phyloP scores from a whole-genome alignment of 2,888 invertebrate genomes.

The Gymnosoma rotundatum region DNA sequence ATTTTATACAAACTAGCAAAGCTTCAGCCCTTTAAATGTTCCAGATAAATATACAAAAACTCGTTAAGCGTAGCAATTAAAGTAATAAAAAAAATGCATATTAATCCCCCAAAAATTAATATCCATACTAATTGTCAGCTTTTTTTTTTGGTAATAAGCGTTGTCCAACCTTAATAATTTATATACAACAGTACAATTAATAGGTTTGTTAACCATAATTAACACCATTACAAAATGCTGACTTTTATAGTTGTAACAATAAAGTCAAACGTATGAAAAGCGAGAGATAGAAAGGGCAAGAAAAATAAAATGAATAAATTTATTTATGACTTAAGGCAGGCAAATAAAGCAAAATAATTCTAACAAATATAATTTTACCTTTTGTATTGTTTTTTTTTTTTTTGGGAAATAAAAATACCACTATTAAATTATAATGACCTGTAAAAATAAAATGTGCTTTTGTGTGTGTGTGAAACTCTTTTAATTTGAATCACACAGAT shows the following conservation, averaged over 20 bases:
- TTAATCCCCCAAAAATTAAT: slow-evolving; percentile 37
- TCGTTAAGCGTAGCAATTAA: not conserved
- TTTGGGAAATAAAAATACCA: slow-evolving; percentile 15
- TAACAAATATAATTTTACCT: slow-evolving; percentile 35
- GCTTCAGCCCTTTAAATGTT: not conserved
- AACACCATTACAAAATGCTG: slow-evolving; percentile 66
- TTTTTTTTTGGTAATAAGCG: not conserved
- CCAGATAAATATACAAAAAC: not conserved
- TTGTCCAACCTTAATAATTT: slow-evolving; percentile 46
- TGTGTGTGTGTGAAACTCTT: too few species aligned
- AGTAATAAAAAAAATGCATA: slow-evolving; percentile 14
- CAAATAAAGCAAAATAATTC: slow-evolving; percentile 2
- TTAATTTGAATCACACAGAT: not conserved
- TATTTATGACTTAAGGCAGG: slow-evolving; percentile 28
- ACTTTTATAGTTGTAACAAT: slow-evolving; percentile 53
- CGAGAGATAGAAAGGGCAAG: not conserved
- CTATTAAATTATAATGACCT: slow-evolving; percentile 62
- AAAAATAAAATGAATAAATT: slow-evolving; percentile 21
- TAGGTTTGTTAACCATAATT: slow-evolving; percentile 65
- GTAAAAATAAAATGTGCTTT: slow-evolving; percentile 15
- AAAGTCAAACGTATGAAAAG: not conserved
- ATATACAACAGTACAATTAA: slow-evolving; percentile 54
- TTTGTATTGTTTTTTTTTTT: slow-evolving; percentile 19
- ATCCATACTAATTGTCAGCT: slow-evolving; percentile 28
- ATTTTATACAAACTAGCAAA: too few species aligned